A percentile compares a stretch with the other conserved stretches of the same genome.
Evolutionary conservation across 2,113 vertebrate species (phyloP).

Genomic region (Calidris pugnax): DNA sequence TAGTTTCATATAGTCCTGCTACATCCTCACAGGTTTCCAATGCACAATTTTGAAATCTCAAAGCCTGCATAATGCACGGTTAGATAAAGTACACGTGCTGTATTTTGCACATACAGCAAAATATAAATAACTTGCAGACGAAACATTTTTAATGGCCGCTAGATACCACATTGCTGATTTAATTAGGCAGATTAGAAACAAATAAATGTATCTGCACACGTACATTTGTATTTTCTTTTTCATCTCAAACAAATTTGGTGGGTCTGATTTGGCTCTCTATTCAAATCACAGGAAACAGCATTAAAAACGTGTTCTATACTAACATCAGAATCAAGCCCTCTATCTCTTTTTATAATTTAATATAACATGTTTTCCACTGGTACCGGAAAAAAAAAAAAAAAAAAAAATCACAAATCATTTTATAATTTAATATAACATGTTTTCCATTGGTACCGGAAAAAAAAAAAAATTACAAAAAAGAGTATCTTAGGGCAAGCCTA

Average conservation of each 20-base stretch:
- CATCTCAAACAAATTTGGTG: not conserved
- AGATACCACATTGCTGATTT: not conserved
- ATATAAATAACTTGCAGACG: not conserved
- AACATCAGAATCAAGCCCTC: not conserved
- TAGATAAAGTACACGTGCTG: not conserved
- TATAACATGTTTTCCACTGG: rapidly evolving
- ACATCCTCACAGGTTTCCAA: not conserved
- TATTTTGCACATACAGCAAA: not conserved
- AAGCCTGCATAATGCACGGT: not conserved
- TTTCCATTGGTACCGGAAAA: too few species aligned
- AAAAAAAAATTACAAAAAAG: too few species aligned
- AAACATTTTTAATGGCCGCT: not conserved
- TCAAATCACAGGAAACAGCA: not conserved
- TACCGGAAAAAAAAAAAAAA: not conserved
- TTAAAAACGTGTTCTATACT: not conserved
- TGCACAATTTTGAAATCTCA: not conserved
- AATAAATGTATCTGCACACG: not conserved
- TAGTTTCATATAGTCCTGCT: not conserved
- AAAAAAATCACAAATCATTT: too few species aligned
- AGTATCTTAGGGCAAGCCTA: too few species aligned
- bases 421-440: too few species aligned
- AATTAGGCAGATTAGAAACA: not conserved
- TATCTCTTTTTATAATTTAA: not conserved
- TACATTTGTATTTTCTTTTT: not conserved
- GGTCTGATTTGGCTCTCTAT: not conserved